A percentile compares a stretch with the other conserved stretches of the same genome.
These are phyloP conservation scores for Harpalus rufipes DNA, from an alignment of 2,888 invertebrate species.

Conservation along the genomic window DNA sequence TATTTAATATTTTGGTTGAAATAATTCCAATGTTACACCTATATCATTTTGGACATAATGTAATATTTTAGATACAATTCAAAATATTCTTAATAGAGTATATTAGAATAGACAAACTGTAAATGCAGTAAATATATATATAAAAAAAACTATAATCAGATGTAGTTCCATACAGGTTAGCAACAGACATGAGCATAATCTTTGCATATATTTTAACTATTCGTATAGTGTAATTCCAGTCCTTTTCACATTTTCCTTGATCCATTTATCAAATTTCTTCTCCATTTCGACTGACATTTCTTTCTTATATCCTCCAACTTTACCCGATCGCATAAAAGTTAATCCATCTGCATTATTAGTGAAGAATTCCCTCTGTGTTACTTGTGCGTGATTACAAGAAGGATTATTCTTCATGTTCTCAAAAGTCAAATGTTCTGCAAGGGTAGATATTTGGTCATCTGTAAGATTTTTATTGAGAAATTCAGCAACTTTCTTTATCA, in stretches of 20 bases:
- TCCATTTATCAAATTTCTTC: constrained; percentile 86
- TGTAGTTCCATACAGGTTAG: too few relatives aligned
- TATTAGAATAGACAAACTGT: too few relatives aligned
- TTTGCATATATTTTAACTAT: too few relatives aligned
- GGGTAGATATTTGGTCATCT: constrained; percentile 74
- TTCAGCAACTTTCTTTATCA: constrained; percentile 75
- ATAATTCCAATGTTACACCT: too few relatives aligned
- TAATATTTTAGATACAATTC: too few relatives aligned
- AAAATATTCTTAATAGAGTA: too few relatives aligned
- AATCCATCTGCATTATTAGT: constrained; percentile 45
- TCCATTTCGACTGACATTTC: constrained; percentile 86
- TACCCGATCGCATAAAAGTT: constrained; percentile 78
- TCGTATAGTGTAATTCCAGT: constrained; percentile 75
- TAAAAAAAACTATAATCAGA: too few relatives aligned
- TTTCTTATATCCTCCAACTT: constrained; percentile 75
- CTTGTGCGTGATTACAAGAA: constrained; percentile 76
- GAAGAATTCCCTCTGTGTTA: neutral
- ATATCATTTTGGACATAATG: too few relatives aligned
- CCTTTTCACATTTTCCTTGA: constrained; percentile 80
- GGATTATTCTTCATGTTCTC: constrained; percentile 79
- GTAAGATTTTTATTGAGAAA: constrained; percentile 75
- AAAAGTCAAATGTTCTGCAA: constrained; percentile 78
- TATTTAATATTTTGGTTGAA: too few relatives aligned
- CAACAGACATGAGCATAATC: too few relatives aligned
- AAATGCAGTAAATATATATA: too few relatives aligned